Conservation (phyloP, 2,113 vertebrate species). For the Henicopernis longicauda region DNA sequence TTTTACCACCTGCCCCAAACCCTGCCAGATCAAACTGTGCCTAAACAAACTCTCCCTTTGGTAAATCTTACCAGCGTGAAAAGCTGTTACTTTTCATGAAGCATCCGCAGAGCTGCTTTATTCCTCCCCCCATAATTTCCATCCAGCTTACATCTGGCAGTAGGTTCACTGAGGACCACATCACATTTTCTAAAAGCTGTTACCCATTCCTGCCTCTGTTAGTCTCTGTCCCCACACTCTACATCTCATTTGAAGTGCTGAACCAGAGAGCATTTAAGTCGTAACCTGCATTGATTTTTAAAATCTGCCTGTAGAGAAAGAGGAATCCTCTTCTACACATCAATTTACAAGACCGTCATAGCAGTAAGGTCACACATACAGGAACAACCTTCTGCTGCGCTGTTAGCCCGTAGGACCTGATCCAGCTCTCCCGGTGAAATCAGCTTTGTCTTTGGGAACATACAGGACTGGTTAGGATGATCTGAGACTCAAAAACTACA, state of each 20-base stretch:
- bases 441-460: background rate
- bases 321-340: constrained; percentile 30
- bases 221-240: background rate
- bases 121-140: background rate
- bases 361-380: constrained; percentile 4
- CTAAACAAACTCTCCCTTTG: background rate
- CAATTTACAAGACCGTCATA: background rate
- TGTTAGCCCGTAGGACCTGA: background rate
- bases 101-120: background rate
- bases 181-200: background rate
- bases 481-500: background rate
- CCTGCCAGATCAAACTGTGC: background rate
- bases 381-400: background rate
- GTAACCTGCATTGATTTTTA: constrained; percentile 39
- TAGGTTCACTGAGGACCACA: background rate
- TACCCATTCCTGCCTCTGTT: background rate
- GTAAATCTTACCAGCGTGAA: background rate
- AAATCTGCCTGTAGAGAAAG: background rate
- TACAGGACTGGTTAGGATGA: fast-evolving
- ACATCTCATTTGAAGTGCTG: background rate
- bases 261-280: background rate
- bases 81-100: background rate
- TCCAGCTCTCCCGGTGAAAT: background rate
- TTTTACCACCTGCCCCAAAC: background rate
- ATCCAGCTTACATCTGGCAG: background rate